Evolutionary conservation across 2,888 invertebrate species (phyloP), one percentile per base, ranked within the genome.

Genomic region (Amphimallon solstitiale): DNA sequence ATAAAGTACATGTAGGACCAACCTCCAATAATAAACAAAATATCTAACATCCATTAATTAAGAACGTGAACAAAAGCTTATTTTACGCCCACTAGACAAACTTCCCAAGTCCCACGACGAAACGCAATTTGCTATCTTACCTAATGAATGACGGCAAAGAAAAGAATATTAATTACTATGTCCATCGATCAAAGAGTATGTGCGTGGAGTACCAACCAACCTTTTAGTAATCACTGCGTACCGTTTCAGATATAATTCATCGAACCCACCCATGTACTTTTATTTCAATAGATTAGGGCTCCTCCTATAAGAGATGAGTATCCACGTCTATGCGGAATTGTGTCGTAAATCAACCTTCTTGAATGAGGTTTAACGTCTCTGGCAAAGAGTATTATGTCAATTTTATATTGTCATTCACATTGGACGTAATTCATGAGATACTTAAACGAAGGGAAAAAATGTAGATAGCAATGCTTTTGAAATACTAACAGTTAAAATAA

Each of bases 221-320:
- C 29, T 29, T 29, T 29, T 29, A 29, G 29, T 29, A 29, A 29
- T 29, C 29, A 9, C 5, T 29, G 29, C 9, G 29, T 29, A 5
- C 29, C 29, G 29, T 29, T 29, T 29, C 29, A 29, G 9, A 29
- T 29, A 29, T 29, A 29, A 29, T 29, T 29, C 35, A 52, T 37
- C 35, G 35, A 10, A 37, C 35, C 37, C 37, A 52, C 52, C 52
- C 17, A 52, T 35, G 52, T 34, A 34, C 52, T 35, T 52, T 35
- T 35, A 35, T 35, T 52, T 52, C 52, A 52, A 37, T 37, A 52
- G 37, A 37, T 37, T 23, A 37, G 35, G 15, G 4, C 29, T 52
- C n/a, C 37, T 35, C 10, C 17, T 17, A 19, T 29, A 48, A 12
- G 17, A 19, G 21, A n/a, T 46, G 21, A 15, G 19, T 46, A 17